Evolutionary conservation across 2,888 invertebrate genomes (phyloP), one percentile per base, ranked within the genome.

Genomic region (Drosophila monieri): DNA sequence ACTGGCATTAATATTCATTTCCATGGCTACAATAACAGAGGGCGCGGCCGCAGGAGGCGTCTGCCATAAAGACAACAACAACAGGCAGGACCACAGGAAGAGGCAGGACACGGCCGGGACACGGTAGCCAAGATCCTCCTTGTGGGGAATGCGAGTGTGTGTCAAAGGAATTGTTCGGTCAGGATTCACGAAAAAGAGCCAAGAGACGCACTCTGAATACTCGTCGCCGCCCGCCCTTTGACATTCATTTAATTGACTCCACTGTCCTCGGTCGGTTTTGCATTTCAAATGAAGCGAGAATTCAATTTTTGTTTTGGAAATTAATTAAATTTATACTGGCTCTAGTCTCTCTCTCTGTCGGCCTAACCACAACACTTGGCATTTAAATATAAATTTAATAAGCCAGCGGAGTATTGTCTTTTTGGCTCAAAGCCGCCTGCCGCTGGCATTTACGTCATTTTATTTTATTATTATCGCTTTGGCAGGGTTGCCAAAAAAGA

Each of bases 1-100:
- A 73, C 66, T 72, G 73, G 55, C 85, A 85, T 85, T 85, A 85
- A 85, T 85, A 85, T 85, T 85, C 88, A 88, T 85, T 88, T 87
- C 85, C 85, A 85, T 78, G 75, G 79, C 64, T 74, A 88, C 88
- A 83, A 81, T 73, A 85, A 76, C 73, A 69, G 67, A 67, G 65
- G 64, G 59, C 65, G 49, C 62, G 88, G 80, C 74, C 84, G 73
- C 80, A 85, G 74, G 75, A 74, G 74, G 66, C 69, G 80, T 25
- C 72, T 68, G 74, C 74, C 78, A 85, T 73, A 73, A 80, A 68
- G 69, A 61, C 80, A 74, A 30, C 77, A 73, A 44, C 59, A 71
- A 25, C 37, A 48, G 32, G n/a, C 46, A 14, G 15, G 46, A 46
- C 32, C 15, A 37, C 30, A 43, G 65, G 10, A 56, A 12, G 30